A percentile compares a stretch with the other conserved stretches of the same genome.
Evolutionary conservation across 2,888 invertebrate genomes (phyloP).

Genomic region (Papilio demoleus): DNA sequence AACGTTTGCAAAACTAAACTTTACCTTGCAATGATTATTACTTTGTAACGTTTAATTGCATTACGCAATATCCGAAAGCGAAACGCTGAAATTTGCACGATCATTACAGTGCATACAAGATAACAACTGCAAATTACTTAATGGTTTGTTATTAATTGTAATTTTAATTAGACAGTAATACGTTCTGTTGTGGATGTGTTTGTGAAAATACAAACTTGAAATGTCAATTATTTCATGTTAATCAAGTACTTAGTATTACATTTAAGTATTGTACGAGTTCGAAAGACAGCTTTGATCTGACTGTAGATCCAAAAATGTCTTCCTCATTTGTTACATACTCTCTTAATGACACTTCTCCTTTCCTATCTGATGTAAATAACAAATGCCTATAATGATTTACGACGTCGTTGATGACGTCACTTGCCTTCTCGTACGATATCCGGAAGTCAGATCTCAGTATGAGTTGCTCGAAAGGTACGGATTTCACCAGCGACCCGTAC

Average conservation of each 20-base stretch:
- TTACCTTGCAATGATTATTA: conserved; percentile 1
- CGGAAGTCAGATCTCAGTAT: not conserved
- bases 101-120: conserved; percentile 13
- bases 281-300: too few relatives aligned
- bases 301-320: not conserved
- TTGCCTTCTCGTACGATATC: not conserved
- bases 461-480: conserved; percentile 33
- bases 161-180: not conserved
- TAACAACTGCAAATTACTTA: not conserved
- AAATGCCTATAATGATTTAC: not conserved
- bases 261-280: not conserved
- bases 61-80: conserved; percentile 17
- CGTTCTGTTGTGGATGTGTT: not conserved
- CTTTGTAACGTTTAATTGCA: conserved; percentile 1
- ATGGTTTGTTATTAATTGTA: not conserved
- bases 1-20: conserved; percentile 8
- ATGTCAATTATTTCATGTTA: not conserved
- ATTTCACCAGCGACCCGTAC: conserved; percentile 2
- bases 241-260: not conserved
- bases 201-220: not conserved
- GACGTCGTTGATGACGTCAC: not conserved
- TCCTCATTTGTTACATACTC: not conserved
- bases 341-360: not conserved
- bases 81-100: not conserved
- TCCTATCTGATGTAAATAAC: not conserved